These are phyloP conservation scores for Entomobrya proxima DNA, from an alignment of 2,888 invertebrate genomes.

Conservation along the genomic window DNA sequence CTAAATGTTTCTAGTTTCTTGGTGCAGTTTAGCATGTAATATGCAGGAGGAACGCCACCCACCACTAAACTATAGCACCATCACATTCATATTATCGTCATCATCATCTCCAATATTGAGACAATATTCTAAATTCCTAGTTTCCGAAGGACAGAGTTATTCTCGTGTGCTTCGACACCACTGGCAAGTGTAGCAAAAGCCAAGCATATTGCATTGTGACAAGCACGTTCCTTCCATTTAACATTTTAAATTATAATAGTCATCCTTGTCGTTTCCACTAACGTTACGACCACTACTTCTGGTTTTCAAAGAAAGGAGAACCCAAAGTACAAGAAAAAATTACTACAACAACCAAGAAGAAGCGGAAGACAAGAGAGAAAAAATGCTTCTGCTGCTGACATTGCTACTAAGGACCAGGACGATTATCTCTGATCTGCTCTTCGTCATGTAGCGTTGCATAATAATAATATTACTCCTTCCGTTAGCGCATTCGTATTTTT, in stretches of 20 bases:
- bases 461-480: background rate
- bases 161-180: background rate
- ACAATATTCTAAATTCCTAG: constrained; percentile 65
- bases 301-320: background rate
- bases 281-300: background rate
- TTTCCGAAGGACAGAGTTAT: constrained; percentile 55
- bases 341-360: background rate
- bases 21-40: constrained; percentile 28
- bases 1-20: background rate
- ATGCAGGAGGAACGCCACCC: constrained; percentile 26
- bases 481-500: background rate
- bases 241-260: constrained; percentile 13
- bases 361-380: too few relatives aligned
- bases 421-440: background rate
- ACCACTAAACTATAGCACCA: constrained; percentile 30
- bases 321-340: background rate
- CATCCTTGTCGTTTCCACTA: background rate
- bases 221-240: constrained; percentile 37
- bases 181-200: background rate
- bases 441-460: constrained; percentile 10
- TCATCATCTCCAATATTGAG: constrained; percentile 12
- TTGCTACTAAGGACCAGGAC: too few relatives aligned
- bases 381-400: background rate
- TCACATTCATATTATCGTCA: constrained; percentile 13
- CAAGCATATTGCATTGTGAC: background rate